Conservation (phyloP, 1,140 invertebrate species). For the Listronotus bonariensis region DNA sequence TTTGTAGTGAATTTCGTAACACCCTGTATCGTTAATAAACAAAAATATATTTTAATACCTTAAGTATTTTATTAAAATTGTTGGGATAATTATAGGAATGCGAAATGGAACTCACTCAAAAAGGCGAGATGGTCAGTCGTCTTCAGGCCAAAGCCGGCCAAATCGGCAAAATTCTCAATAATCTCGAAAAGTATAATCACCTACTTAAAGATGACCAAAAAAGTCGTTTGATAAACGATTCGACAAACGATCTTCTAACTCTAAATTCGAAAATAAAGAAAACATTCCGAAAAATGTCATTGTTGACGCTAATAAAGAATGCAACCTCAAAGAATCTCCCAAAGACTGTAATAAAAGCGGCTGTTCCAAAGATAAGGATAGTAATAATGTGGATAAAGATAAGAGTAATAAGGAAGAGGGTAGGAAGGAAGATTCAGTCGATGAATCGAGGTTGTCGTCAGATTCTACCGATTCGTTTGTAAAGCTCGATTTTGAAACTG, state of each 20-base stretch:
- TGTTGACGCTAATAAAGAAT: conserved; percentile 7
- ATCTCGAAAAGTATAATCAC: conserved; percentile 83
- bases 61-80: conserved; percentile 1
- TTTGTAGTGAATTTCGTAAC: too few species aligned
- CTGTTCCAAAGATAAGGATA: too few species aligned
- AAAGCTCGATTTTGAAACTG: conserved; percentile 45
- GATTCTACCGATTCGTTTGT: conserved; percentile 48
- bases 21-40: too few species aligned
- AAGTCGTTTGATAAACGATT: conserved; percentile 40
- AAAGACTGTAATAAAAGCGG: conserved; percentile 1
- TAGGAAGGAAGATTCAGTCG: conserved; percentile 12
- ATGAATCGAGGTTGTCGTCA: conserved; percentile 37
- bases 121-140: conserved; percentile 87
- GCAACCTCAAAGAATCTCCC: background rate
- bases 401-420: background rate
- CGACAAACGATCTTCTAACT: conserved; percentile 13
- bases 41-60: too few species aligned
- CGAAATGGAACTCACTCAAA: conserved; percentile 88
- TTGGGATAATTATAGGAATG: conserved; percentile 72
- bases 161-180: conserved; percentile 87
- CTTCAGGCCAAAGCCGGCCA: conserved; percentile 88
- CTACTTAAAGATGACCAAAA: conserved; percentile 64
- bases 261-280: conserved; percentile 37
- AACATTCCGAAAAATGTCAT: conserved; percentile 29
- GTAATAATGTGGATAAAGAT: conserved; percentile 10